phyloP scores from a whole-genome alignment of 2,888 invertebrate species.

The Blomia tropicalis region DNA sequence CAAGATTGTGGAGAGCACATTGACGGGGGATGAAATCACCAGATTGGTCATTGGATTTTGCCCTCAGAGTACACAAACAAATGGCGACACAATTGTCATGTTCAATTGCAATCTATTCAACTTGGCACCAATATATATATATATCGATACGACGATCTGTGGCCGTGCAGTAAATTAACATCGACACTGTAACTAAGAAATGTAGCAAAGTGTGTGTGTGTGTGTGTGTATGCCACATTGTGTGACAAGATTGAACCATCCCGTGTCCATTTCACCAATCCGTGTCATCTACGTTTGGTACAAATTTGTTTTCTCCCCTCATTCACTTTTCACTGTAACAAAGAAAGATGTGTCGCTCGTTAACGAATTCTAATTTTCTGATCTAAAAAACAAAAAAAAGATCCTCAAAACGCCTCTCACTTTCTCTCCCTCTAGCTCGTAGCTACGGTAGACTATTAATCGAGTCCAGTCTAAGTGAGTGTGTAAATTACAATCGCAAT shows the following conservation, averaged over 20 bases:
- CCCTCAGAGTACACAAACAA: no score
- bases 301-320: constrained; percentile 7
- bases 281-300: background rate
- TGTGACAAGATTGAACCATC: background rate
- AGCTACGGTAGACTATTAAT: background rate
- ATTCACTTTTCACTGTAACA: no score
- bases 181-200: background rate
- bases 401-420: no score
- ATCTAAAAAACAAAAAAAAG: no score
- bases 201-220: no score
- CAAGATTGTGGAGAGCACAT: no score
- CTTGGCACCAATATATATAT: no score
- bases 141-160: background rate
- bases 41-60: no score
- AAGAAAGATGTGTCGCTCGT: no score
- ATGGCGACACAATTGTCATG: constrained; percentile 15
- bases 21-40: no score
- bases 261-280: background rate
- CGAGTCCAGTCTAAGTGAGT: background rate
- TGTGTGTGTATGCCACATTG: background rate
- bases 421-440: background rate
- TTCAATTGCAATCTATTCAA: no score
- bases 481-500: constrained; percentile 6
- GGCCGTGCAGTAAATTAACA: constrained; percentile 12
- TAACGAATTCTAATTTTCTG: constrained; percentile 9